Base-by-base conservation (phyloP, 2,113 vertebrate genomes). In the Ceyx margarethae region DNA sequence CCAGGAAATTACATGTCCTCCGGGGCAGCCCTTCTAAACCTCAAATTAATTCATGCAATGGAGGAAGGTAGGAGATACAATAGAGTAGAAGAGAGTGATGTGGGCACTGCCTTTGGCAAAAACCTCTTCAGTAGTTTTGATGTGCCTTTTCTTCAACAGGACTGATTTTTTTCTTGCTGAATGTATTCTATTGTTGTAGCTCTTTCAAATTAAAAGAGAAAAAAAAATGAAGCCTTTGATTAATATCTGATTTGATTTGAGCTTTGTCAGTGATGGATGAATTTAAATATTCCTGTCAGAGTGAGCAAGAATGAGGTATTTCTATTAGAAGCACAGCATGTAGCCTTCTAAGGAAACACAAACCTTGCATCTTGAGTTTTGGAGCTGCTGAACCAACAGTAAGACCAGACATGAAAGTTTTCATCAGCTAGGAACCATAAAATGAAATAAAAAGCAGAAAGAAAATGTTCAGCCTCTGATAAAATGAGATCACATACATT, bases 271-370 rank as follows among this genome's bases (percentile, higher is more conserved):
- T 95, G 95, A 96, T 95, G 75, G 78, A 95, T 95, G 65, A 85
- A 86, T 93, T 98, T 96, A 97, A 97, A 96, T 94, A 96, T 95
- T 90, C 87, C 89, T 97, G 95, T 95, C 94, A 96, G 81, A 72
- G 26, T 91, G 46, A 96, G 51, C 35, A 74, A 76, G 46, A 96
- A 62, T 88, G 85, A 92, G 71, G 50, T 84, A 86, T 91, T 97
- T 93, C 80, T 91, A 95, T 93, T 88, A 95, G 57, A 51, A 88
- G 76, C 73, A 73, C 57, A 96, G 85, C 60, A 79, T 79, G 60
- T 66, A 75, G 37, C 61, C 18, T 89, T 77, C 78, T 92, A 75
- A 86, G 61, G 87, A 87, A 95, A 78, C 20, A 82, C 8, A 88
- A 75, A 58, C 8, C 54, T 90, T 85, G 25, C 74, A 88, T 89